These are phyloP conservation scores for Labeo rohita DNA, from an alignment of 2,113 vertebrate species.

Conservation along the genomic window DNA sequence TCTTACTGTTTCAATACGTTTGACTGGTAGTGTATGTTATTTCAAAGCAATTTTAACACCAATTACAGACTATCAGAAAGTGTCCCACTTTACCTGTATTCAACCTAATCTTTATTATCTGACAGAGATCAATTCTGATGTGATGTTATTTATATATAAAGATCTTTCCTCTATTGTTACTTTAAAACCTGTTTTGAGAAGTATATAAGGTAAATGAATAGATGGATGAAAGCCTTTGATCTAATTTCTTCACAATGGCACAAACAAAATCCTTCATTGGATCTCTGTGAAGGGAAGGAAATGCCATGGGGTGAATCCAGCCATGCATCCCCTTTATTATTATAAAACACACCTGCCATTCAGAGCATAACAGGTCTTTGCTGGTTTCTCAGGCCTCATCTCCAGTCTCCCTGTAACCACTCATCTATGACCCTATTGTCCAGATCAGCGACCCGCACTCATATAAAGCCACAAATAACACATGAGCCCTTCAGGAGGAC, in stretches of 20 bases:
- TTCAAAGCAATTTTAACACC: no score
- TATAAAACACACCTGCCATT: conserved; percentile 27
- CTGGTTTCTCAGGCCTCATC: background rate
- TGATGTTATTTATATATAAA: background rate
- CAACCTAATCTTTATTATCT: background rate
- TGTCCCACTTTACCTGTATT: background rate
- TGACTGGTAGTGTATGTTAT: background rate
- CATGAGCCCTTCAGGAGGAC: background rate
- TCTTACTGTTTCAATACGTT: no score
- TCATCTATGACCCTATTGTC: conserved; percentile 41
- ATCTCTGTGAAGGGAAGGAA: conserved; percentile 32
- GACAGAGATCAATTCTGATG: background rate
- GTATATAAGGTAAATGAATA: background rate
- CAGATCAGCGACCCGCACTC: conserved; percentile 16
- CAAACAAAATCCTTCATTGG: conserved; percentile 16
- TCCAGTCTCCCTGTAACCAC: conserved; percentile 19
- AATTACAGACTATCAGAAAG: background rate
- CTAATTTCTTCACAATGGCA: conserved; percentile 17
- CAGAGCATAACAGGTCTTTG: conserved; percentile 5
- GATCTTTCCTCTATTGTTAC: background rate
- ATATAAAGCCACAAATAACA: conserved; percentile 41
- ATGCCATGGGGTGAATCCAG: conserved; percentile 19
- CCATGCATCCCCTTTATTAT: conserved; percentile 29
- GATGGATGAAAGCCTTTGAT: background rate
- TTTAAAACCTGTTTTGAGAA: background rate